Conservation (phyloP, 2,797 vertebrate genomes). For the Galago senegalensis region DNA sequence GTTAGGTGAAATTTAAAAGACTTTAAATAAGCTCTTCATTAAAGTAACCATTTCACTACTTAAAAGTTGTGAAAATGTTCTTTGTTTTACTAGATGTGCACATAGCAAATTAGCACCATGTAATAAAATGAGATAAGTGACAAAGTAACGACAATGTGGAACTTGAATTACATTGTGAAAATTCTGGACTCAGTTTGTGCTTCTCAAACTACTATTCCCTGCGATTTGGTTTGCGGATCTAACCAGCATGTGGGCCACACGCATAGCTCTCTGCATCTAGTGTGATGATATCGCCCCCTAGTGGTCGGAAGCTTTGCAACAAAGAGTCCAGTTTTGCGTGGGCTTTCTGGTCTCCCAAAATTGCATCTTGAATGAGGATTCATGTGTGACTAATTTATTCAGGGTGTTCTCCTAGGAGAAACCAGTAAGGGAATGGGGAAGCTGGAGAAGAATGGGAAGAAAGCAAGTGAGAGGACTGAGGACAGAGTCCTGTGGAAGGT, state of each 20-base stretch:
- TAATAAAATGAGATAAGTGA: background rate
- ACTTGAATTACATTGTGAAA: constrained; percentile 32
- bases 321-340: background rate
- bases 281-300: constrained; percentile 42
- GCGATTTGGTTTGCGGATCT: background rate
- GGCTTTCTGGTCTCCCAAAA: background rate
- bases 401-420: background rate
- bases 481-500: background rate
- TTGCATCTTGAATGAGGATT: background rate
- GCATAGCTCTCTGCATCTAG: background rate
- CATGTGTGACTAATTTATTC: background rate
- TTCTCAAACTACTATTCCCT: background rate
- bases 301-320: constrained; percentile 12
- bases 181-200: background rate
- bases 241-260: background rate
- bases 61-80: background rate
- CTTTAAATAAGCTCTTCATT: constrained; percentile 8
- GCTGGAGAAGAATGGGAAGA: background rate
- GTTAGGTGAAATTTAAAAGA: background rate
- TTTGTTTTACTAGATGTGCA: background rate
- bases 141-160: background rate
- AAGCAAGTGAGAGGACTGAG: background rate
- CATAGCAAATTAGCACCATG: background rate
- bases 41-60: constrained; percentile 34
- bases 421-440: background rate